phyloP scores from a whole-genome alignment of 2,888 invertebrate genomes.

The Apotomis turbidana region DNA sequence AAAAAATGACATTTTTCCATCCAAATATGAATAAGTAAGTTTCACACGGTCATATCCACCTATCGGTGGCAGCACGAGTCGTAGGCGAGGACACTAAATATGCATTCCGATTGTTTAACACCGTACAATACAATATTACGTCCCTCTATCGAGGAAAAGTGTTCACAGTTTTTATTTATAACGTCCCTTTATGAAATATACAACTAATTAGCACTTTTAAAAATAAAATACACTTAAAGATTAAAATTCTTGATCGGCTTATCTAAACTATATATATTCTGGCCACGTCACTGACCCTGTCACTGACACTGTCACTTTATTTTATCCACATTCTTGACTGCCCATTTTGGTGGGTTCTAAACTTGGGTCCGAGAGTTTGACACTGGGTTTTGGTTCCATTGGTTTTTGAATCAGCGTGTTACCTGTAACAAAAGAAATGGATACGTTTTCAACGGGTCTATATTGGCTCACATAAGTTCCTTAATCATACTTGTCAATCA shows the following conservation, averaged over 20 bases:
- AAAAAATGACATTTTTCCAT: too few species aligned
- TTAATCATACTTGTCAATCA: too few species aligned
- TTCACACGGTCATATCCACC: background rate
- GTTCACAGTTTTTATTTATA: too few species aligned
- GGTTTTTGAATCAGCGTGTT: slow-evolving; percentile 55
- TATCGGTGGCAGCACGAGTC: background rate
- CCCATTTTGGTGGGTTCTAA: slow-evolving; percentile 56
- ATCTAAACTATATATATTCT: slow-evolving; percentile 37
- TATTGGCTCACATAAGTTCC: too few species aligned
- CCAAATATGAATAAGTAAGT: too few species aligned
- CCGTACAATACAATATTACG: too few species aligned
- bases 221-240: background rate
- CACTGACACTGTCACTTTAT: slow-evolving; percentile 36
- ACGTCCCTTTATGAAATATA: slow-evolving; percentile 2
- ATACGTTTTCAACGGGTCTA: background rate
- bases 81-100: background rate
- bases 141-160: too few species aligned
- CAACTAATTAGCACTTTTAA: slow-evolving; percentile 1
- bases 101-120: background rate
- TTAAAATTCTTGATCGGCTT: slow-evolving; percentile 16
- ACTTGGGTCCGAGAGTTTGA: slow-evolving; percentile 61
- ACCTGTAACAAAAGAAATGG: slow-evolving; percentile 52
- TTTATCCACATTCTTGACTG: slow-evolving; percentile 56
- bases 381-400: slow-evolving; percentile 59
- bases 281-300: background rate